A percentile compares a stretch with the other conserved stretches of the same genome.
Evolutionary conservation across 2,797 vertebrate genomes (phyloP).

Genomic region (Galagoides demidoff): DNA sequence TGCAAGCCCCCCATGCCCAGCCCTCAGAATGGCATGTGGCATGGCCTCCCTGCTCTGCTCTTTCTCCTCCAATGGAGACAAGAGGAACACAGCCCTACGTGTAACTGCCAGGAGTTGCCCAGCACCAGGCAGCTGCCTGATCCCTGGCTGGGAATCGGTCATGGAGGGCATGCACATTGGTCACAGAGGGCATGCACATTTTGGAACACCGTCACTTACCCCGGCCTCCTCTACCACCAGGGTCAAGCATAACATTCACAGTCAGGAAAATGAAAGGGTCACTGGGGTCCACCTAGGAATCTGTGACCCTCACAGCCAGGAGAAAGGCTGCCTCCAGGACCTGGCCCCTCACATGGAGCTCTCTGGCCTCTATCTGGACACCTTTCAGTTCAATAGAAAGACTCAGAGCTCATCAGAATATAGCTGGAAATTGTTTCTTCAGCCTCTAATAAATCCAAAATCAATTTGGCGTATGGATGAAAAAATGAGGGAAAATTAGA

Average conservation of each 20-base stretch:
- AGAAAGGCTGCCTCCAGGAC: background rate
- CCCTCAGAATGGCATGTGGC: fast-evolving
- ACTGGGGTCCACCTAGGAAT: background rate
- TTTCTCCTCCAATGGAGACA: background rate
- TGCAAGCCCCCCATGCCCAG: background rate
- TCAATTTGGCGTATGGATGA: background rate
- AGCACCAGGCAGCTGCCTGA: background rate
- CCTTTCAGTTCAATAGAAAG: background rate
- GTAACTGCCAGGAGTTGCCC: background rate
- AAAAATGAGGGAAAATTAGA: background rate
- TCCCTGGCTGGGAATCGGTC: background rate
- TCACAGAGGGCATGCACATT: background rate
- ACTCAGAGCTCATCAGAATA: background rate
- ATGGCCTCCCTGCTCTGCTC: background rate
- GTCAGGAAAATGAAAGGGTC: background rate
- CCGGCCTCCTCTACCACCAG: background rate
- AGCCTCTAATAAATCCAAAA: conserved; percentile 15
- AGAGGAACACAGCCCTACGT: fast-evolving
- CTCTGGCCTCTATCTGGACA: background rate
- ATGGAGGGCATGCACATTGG: background rate
- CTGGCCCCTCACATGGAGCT: background rate
- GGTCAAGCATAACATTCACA: background rate
- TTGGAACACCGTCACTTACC: background rate
- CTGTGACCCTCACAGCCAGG: background rate
- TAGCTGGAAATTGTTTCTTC: background rate